Evolutionary conservation across 2,797 vertebrate genomes (phyloP).

Genomic region (Rhabdophis nuchalis): DNA sequence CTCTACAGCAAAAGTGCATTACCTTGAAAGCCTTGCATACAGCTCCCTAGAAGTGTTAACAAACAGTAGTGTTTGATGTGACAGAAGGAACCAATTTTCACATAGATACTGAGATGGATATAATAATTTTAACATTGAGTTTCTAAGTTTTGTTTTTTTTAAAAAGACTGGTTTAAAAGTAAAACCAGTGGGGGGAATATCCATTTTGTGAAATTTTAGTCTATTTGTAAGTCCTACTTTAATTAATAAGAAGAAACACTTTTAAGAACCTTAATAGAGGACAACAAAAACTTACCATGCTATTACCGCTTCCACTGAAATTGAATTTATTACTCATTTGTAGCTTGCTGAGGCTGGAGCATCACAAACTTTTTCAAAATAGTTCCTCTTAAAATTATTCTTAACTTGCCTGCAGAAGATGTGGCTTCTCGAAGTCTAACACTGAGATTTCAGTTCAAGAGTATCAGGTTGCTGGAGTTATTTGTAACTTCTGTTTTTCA

Average conservation of each 20-base stretch:
- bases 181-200: not conserved
- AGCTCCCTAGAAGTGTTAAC: not conserved
- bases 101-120: not conserved
- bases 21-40: not conserved
- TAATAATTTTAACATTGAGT: not conserved
- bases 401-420: not conserved
- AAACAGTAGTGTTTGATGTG: not conserved
- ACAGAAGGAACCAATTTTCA: not conserved
- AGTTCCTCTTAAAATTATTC: not conserved
- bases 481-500: not conserved
- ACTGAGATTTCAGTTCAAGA: not conserved
- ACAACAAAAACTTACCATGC: not conserved
- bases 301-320: not conserved
- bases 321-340: not conserved
- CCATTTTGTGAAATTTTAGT: not conserved
- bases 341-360: not conserved
- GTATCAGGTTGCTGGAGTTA: not conserved
- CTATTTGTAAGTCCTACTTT: not conserved
- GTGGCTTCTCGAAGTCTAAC: not conserved
- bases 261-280: not conserved
- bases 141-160: not conserved
- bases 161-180: not conserved
- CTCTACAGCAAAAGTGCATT: not conserved
- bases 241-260: not conserved
- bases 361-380: not conserved